Evolutionary conservation across 2,888 invertebrate species (phyloP).

Genomic region (Lasioglossum leucozonium): DNA sequence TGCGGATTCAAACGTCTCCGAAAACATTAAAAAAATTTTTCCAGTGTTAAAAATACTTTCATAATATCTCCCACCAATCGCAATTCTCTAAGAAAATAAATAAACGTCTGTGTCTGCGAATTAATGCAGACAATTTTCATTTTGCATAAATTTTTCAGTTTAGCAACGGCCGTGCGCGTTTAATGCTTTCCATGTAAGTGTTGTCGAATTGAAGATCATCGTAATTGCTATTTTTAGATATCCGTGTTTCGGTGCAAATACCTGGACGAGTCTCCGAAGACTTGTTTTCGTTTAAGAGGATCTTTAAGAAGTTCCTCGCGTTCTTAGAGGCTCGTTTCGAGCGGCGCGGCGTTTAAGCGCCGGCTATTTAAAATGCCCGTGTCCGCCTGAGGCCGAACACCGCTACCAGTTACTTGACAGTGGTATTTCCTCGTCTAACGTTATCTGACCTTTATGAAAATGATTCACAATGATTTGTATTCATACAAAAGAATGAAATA

Average conservation of each 20-base stretch:
- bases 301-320: constrained; percentile 62
- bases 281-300: constrained; percentile 55
- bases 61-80: not conserved
- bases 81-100: not conserved
- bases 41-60: not conserved
- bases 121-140: not conserved
- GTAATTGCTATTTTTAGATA: constrained; percentile 49
- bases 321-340: constrained; percentile 47
- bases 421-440: constrained; percentile 43
- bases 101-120: not conserved
- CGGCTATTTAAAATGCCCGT: constrained; percentile 43
- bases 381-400: constrained; percentile 25
- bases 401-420: constrained; percentile 14
- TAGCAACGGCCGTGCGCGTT: not conserved
- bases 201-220: constrained; percentile 25
- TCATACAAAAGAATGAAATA: not conserved
- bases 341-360: constrained; percentile 38
- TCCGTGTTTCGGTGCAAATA: constrained; percentile 34
- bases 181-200: constrained; percentile 7
- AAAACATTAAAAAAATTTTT: not conserved
- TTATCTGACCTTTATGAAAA: constrained; percentile 53
- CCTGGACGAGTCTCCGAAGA: constrained; percentile 21
- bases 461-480: constrained; percentile 33
- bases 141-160: not conserved
- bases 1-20: too few species aligned